A percentile compares a stretch with the other conserved stretches of the same genome.
Conservation (phyloP, 1,140 invertebrate species). For the Chymomyza costata region DNA sequence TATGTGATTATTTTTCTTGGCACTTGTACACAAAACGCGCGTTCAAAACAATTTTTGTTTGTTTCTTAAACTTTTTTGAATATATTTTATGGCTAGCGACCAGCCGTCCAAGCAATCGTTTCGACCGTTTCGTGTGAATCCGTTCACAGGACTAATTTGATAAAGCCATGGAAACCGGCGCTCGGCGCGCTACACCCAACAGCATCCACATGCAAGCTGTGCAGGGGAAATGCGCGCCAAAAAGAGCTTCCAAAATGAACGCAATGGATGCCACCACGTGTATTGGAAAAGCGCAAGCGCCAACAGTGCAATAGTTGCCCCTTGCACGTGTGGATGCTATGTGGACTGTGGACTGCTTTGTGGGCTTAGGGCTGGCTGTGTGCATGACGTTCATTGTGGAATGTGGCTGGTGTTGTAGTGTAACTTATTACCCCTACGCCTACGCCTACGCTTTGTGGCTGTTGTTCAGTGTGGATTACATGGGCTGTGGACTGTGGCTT, state of each 20-base stretch:
- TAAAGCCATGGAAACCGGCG: constrained; percentile 18
- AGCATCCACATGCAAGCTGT: constrained; percentile 17
- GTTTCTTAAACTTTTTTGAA: constrained; percentile 4
- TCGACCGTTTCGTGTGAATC: constrained; percentile 39
- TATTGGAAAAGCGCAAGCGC: constrained; percentile 18
- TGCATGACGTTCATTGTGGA: too few species aligned
- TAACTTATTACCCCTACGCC: too few species aligned
- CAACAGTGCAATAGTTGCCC: constrained; percentile 6
- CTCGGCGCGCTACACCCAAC: constrained; percentile 8
- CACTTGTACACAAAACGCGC: too few species aligned
- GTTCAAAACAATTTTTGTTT: constrained; percentile 1
- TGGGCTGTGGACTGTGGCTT: too few species aligned
- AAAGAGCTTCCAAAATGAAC: constrained; percentile 23
- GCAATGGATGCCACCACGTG: constrained; percentile 37
- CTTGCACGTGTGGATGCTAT: neutral
- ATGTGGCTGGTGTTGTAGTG: too few species aligned
- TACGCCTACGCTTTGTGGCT: too few species aligned
- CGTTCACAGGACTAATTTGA: constrained; percentile 38
- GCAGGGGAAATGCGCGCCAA: constrained; percentile 28
- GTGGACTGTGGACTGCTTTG: neutral
- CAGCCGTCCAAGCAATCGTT: too few species aligned
- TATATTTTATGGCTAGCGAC: constrained; percentile 1
- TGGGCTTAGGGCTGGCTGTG: neutral
- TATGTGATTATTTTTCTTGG: neutral
- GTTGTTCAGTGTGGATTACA: too few species aligned